Base-by-base conservation (phyloP, 1,140 invertebrate genomes). In the Lithobius niger region DNA sequence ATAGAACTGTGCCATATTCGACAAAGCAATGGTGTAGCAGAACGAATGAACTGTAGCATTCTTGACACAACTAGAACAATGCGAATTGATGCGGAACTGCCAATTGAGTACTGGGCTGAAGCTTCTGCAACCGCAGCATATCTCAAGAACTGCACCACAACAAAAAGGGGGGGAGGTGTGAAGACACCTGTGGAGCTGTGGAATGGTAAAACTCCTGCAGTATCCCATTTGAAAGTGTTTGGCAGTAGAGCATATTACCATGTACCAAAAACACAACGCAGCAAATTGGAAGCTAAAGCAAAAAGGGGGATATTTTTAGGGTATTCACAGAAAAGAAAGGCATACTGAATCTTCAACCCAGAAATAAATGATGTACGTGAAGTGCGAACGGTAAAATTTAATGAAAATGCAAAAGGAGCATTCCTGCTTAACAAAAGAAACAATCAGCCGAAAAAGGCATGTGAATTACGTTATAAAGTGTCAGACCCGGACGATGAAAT, bases 41-140 rank as follows among this genome's bases (percentile, higher is more conserved):
- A 71, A 59, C 52, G 67, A 65, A 66, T 69, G 56, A 74, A 65
- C 27, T 52, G 71, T 56, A 72, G 65, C 6, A 16, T 73, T 27
- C 65, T 73, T 16, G 36, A 61, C 27, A 28, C 16, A 47, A 61
- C 59, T 18, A 57, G 52, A 36, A 57, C 52, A 22, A 59, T 58
- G 54, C 50, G 66, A 25, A 18, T 61, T 2, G 53, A 61, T 42
- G 22, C 60, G 16, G 49, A 52, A 42, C 28, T 69, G 10, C 55
- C 60, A 22, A 55, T 60, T 25, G 40, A 28, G 1, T 48, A 64
- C 47, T 64, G 65, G 61, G 42, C 57, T 19, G 62, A 66, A 53
- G 63, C 60, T 18, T 36, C 62, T 13, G 55, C 44, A n/a, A 54
- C 60, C 4, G 59, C 64, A 1, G 45, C 51, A 16, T 62, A 65